Percentiles rank a stretch among this genome's conserved stretches.
These are phyloP conservation scores for Nasonia oneida DNA, from an alignment of 2,888 invertebrate species.

Conservation along the genomic window DNA sequence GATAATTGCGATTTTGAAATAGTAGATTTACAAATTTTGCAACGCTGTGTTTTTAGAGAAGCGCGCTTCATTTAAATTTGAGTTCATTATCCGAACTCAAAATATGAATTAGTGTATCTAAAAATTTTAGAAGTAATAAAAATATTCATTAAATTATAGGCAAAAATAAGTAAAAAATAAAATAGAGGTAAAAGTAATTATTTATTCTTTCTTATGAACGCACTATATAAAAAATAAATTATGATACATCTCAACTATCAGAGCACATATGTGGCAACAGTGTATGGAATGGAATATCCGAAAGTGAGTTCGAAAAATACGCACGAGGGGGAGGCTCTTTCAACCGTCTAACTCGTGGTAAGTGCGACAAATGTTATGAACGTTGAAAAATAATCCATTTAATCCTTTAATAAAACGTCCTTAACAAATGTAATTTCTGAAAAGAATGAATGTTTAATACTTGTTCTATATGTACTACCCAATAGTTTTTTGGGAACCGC, in stretches of 20 bases:
- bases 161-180: too few species aligned
- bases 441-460: constrained; percentile 47
- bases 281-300: background rate
- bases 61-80: background rate
- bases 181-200: too few species aligned
- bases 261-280: background rate
- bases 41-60: background rate
- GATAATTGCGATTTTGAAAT: too few species aligned
- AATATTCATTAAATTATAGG: too few species aligned
- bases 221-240: too few species aligned
- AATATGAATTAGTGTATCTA: background rate
- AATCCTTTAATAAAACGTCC: constrained; percentile 66
- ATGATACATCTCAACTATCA: background rate
- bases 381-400: constrained; percentile 68
- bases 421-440: constrained; percentile 62
- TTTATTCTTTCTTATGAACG: too few species aligned
- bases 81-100: background rate
- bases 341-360: constrained; percentile 70
- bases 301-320: background rate
- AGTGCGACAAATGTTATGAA: constrained; percentile 65
- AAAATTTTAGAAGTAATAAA: too few species aligned
- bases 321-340: constrained; percentile 65
- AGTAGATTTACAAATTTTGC: background rate
- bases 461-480: constrained; percentile 28
- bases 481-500: constrained; percentile 68